Evolutionary conservation across 2,888 invertebrate genomes (phyloP), one percentile per base, ranked within the genome.

Genomic region (Drosophila incognita): DNA sequence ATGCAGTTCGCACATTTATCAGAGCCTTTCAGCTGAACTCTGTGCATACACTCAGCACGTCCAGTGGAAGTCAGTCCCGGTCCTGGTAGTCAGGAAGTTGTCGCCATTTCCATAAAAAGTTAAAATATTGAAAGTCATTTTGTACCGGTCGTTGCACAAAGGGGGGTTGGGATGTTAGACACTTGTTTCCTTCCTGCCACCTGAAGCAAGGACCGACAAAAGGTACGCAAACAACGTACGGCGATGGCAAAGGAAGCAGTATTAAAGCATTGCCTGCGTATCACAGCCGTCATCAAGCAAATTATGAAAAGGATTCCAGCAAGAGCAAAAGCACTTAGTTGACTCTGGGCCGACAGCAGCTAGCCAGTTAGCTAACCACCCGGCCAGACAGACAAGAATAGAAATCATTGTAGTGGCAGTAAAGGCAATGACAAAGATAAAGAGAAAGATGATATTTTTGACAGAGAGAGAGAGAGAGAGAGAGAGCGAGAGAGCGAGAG

Each of bases 91-190:
- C 87, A 66, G 88, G 88, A 88, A 81, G 80, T 69, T 85, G 82
- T 83, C 83, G 73, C 73, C 79, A 79, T 88, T 85, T 83, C 71
- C 82, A 85, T 82, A 76, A 82, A 87, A 83, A 74, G 81, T 73
- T 83, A 66, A 85, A 87, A 81, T 90, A 87, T 88, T 88, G 83
- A 89, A 89, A 89, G 86, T 89, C 90, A 85, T 89, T 87, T 83
- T 72, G 66, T 56, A 67, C 67, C 63, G 62, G 63, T 69, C 54
- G 67, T 33, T 79, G 75, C 76, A 65, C 77, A 79, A 56, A 71
- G 65, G 67, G 64, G 64, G 68, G 67, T 63, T 69, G 74, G 68
- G 69, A 58, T 72, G 67, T 79, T 70, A 82, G 85, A 87, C 88
- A 87, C 87, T 87, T 89, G 83, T 83, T 87, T 87, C 86, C 86